Evolutionary conservation across 2,888 invertebrate species (phyloP).

Genomic region (Lasius fuliginosus): DNA sequence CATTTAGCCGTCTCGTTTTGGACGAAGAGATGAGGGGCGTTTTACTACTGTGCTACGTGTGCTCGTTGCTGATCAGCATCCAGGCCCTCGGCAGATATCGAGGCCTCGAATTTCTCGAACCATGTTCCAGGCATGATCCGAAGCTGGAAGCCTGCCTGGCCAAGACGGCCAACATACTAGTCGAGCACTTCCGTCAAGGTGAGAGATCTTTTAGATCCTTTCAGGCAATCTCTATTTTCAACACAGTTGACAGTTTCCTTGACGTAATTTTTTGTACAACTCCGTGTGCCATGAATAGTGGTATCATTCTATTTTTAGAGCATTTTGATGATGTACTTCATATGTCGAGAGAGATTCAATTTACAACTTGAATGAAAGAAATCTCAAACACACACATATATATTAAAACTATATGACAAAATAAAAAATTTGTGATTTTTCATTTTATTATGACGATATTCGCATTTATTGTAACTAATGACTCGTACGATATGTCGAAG

Average conservation of each 20-base stretch:
- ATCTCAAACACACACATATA: neutral
- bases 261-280: neutral
- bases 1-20: neutral
- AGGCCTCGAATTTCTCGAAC: conserved; percentile 89
- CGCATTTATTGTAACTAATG: neutral
- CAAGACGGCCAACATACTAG: conserved; percentile 91
- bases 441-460: neutral
- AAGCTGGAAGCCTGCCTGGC: conserved; percentile 91
- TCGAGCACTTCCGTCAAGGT: conserved; percentile 91
- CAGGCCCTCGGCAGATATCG: conserved; percentile 81
- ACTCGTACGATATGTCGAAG: neutral
- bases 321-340: neutral
- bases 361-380: neutral
- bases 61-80: conserved; percentile 68
- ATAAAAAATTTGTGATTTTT: conserved; percentile 10
- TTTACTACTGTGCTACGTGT: conserved; percentile 59
- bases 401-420: neutral
- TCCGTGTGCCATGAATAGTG: neutral
- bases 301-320: neutral
- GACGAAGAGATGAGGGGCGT: conserved; percentile 49
- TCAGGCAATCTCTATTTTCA: neutral
- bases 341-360: neutral
- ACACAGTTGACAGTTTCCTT: neutral
- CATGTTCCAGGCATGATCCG: conserved; percentile 91
- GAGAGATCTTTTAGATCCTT: conserved; percentile 85